Conservation (phyloP, 2,888 invertebrate species). For the Silvanus unidentatus region DNA sequence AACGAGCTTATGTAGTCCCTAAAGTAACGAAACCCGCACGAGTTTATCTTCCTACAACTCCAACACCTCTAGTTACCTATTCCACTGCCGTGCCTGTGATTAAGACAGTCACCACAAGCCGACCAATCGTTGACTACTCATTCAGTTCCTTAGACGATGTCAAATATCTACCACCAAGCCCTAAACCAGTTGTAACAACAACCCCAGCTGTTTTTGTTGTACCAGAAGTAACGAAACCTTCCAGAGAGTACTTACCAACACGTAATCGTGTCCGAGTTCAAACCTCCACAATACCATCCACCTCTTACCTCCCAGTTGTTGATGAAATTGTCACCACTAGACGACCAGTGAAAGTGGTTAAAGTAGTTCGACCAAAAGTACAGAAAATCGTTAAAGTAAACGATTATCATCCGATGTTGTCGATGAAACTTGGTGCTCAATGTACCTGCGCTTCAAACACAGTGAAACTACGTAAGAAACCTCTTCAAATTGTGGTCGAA, state of each 20-base stretch:
- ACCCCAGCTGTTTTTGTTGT: constrained; percentile 11
- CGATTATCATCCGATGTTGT: constrained; percentile 64
- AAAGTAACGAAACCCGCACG: constrained; percentile 11
- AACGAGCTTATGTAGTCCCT: constrained; percentile 11
- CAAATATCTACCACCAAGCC: constrained; percentile 13
- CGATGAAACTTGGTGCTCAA: constrained; percentile 66
- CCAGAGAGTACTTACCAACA: constrained; percentile 20
- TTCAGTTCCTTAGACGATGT: constrained; percentile 30
- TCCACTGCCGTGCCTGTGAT: constrained; percentile 9
- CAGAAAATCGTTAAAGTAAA: constrained; percentile 63
- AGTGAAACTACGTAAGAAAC: constrained; percentile 45
- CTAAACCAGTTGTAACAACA: constrained; percentile 9
- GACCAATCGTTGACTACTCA: constrained; percentile 27
- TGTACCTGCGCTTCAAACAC: constrained; percentile 63
- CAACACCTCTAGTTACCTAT: background rate
- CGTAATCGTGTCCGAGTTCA: constrained; percentile 9
- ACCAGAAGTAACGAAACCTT: constrained; percentile 12
- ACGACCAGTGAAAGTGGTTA: constrained; percentile 19
- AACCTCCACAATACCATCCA: constrained; percentile 21
- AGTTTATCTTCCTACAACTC: constrained; percentile 11
- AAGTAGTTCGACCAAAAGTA: constrained; percentile 46
- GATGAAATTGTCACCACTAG: constrained; percentile 10
- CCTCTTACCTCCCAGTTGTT: constrained; percentile 29
- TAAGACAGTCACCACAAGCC: constrained; percentile 20
- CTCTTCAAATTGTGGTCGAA: constrained; percentile 27